Conservation (phyloP, 2,888 invertebrate genomes). For the Acanthosepion lycidas region DNA sequence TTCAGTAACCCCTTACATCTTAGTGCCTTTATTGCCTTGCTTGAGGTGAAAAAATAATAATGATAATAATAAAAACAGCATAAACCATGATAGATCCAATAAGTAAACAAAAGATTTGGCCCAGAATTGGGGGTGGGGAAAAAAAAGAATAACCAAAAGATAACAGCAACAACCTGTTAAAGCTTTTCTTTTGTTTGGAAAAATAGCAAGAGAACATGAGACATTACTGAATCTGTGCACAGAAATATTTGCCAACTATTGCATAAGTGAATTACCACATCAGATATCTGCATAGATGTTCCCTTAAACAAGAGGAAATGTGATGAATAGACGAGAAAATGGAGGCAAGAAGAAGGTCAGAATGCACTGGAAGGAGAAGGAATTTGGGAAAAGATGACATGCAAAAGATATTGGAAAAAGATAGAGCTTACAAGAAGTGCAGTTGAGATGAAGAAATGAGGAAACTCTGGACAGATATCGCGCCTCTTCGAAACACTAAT, state of each 20-base stretch:
- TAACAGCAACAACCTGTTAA: neutral
- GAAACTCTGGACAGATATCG: neutral
- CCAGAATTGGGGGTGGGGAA: neutral
- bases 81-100: no score
- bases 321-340: neutral
- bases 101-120: neutral
- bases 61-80: no score
- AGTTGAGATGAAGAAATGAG: neutral
- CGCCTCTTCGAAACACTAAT: neutral
- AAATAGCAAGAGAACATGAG: neutral
- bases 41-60: no score
- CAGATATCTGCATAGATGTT: neutral
- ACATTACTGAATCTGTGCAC: neutral
- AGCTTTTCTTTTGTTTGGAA: neutral
- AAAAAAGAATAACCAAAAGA: neutral
- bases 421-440: conserved; percentile 7
- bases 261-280: conserved; percentile 12
- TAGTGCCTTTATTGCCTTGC: no score
- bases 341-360: neutral
- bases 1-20: no score
- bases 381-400: neutral
- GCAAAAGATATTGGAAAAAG: conserved; percentile 10
- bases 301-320: neutral
- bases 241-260: neutral
- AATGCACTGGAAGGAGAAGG: neutral